A percentile compares a stretch with the other conserved stretches of the same genome.
Evolutionary conservation across 37 sponge, comb jelly and placozoan genomes (phyloP).

Genomic region (Beroe forskalii): DNA sequence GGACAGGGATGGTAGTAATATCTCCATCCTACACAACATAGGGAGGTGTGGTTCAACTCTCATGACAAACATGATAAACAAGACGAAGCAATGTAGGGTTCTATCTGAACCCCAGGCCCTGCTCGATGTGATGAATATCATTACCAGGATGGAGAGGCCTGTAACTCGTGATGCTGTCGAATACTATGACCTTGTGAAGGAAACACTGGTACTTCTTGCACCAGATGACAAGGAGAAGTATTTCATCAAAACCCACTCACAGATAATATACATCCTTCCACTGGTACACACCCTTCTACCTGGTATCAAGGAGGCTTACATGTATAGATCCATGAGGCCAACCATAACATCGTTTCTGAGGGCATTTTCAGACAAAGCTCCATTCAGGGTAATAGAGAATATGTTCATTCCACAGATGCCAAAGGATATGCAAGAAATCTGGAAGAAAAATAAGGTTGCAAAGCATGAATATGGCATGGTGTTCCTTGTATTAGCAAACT

Average conservation of each 20-base stretch:
- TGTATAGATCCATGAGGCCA: conserved; percentile 38
- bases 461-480: neutral
- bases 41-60: conserved; percentile 52
- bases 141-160: neutral
- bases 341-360: neutral
- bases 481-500: neutral
- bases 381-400: conserved; percentile 3
- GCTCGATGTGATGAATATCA: neutral
- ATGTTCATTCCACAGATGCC: neutral
- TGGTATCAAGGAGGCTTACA: conserved; percentile 32
- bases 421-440: neutral
- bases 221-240: neutral
- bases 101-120: conserved; percentile 26
- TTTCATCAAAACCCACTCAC: conserved; percentile 53
- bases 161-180: conserved; percentile 4
- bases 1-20: conserved; percentile 23
- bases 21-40: neutral
- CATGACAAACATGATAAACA: conserved; percentile 12
- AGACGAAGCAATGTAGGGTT: conserved; percentile 32
- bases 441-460: neutral
- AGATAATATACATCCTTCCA: conserved; percentile 17
- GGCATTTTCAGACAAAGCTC: conserved; percentile 6
- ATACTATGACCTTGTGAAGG: conserved; percentile 9
- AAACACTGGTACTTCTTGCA: neutral
- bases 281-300: conserved; percentile 6